phyloP scores from a whole-genome alignment of 2,888 invertebrate species.

The Petrolisthes cinctipes region DNA sequence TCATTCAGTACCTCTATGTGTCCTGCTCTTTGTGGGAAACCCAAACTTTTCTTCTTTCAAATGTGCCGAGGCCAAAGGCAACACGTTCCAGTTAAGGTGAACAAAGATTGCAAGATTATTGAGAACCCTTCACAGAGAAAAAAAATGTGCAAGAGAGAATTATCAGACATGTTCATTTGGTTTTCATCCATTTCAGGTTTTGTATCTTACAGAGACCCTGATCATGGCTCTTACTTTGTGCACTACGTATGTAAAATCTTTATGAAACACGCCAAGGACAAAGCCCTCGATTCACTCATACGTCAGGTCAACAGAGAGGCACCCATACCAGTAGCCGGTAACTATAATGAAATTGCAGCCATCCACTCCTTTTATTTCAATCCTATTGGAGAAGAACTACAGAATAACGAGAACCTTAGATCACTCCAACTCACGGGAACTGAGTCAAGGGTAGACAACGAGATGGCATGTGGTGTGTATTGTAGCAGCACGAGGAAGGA shows the following conservation, averaged over 20 bases:
- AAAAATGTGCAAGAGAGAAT: not conserved
- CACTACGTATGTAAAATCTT: slow-evolving; percentile 17
- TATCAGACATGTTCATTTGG: slow-evolving; percentile 15
- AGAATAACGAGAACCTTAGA: too few species aligned
- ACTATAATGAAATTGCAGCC: not conserved
- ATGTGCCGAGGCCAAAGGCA: not conserved
- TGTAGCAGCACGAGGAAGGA: too few species aligned
- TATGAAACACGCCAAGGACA: slow-evolving; percentile 32
- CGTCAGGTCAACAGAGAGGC: not conserved
- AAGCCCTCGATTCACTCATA: slow-evolving; percentile 5
- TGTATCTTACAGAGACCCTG: not conserved
- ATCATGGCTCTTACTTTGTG: slow-evolving; percentile 3
- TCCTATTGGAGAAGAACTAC: not conserved
- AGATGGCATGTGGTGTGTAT: too few species aligned
- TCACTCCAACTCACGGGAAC: too few species aligned
- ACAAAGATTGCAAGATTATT: too few species aligned
- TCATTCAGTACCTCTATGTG: slow-evolving; percentile 7
- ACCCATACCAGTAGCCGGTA: not conserved
- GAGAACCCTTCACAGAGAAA: not conserved
- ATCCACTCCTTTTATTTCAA: slow-evolving; percentile 15
- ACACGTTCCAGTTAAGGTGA: not conserved
- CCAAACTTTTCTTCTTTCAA: slow-evolving; percentile 24
- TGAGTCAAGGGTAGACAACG: too few species aligned
- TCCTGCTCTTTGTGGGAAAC: slow-evolving; percentile 20
- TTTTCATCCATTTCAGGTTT: slow-evolving; percentile 10